phyloP scores from a whole-genome alignment of 2,888 invertebrate genomes.

The Caenorhabditis doughertyi region DNA sequence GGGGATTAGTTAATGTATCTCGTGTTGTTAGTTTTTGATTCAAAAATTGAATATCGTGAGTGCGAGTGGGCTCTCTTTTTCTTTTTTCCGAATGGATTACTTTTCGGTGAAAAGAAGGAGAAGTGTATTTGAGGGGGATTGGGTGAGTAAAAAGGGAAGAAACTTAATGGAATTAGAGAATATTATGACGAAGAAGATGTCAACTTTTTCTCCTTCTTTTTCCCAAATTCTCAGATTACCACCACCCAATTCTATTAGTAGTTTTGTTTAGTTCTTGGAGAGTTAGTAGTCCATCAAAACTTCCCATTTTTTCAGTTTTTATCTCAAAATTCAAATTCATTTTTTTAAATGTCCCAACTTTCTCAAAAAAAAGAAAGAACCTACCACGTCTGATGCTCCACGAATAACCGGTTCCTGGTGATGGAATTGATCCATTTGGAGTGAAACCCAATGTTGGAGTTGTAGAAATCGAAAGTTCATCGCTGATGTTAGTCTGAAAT shows the following conservation, averaged over 20 bases:
- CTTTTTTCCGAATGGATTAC: conserved; percentile 9
- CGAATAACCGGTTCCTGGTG: conserved; percentile 66
- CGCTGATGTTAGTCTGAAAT: conserved; percentile 20
- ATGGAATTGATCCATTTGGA: conserved; percentile 63
- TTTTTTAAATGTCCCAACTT: conserved; percentile 53
- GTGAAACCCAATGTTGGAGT: conserved; percentile 57
- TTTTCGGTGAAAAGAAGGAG: not conserved
- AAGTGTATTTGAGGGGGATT: not conserved
- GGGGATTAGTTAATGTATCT: conserved; percentile 4
- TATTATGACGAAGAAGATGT: not conserved
- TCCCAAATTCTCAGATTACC: conserved; percentile 30
- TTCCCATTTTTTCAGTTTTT: too few species aligned
- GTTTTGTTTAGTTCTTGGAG: conserved; percentile 7
- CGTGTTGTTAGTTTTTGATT: conserved; percentile 1
- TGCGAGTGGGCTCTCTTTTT: conserved; percentile 16
- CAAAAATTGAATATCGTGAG: too few species aligned
- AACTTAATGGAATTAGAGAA: conserved; percentile 47
- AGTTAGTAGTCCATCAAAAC: conserved; percentile 31
- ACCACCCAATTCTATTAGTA: not conserved
- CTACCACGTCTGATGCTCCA: conserved; percentile 64
- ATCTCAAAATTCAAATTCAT: conserved; percentile 10
- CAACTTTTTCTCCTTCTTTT: conserved; percentile 24
- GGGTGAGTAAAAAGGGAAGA: not conserved
- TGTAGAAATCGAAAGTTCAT: conserved; percentile 52
- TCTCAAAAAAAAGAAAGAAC: conserved; percentile 16